phyloP scores from a whole-genome alignment of 2,113 vertebrate species.

The Oncorhynchus masou region DNA sequence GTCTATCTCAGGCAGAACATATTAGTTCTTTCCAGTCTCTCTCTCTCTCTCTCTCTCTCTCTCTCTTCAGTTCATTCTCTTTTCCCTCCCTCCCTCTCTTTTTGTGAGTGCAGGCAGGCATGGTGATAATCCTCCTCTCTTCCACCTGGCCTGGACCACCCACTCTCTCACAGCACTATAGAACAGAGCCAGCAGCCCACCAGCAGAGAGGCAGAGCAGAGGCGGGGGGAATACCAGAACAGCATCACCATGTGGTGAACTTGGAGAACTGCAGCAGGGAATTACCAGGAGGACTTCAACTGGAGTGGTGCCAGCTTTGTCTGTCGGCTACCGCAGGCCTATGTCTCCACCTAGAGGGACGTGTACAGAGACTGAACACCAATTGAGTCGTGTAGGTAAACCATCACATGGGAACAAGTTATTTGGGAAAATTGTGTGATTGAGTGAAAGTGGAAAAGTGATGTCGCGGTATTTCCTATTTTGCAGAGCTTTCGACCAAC shows the following conservation, averaged over 20 bases:
- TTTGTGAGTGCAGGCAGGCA: constrained; percentile 51
- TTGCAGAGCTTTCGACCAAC: constrained; percentile 53
- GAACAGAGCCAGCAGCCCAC: constrained; percentile 48
- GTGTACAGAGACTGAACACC: not conserved
- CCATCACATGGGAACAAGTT: constrained; percentile 45
- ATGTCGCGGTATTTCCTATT: constrained; percentile 66
- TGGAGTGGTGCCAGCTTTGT: not conserved
- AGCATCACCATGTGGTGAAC: constrained; percentile 12
- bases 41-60: not conserved
- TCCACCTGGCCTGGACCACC: constrained; percentile 74
- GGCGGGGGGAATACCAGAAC: not conserved
- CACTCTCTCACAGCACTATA: constrained; percentile 44
- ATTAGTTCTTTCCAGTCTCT: constrained; percentile 1
- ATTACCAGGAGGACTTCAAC: not conserved
- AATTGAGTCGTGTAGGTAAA: not conserved
- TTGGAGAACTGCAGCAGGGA: not conserved
- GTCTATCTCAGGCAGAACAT: constrained; percentile 40
- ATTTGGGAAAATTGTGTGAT: constrained; percentile 43
- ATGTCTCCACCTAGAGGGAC: constrained; percentile 60
- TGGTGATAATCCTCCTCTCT: constrained; percentile 66
- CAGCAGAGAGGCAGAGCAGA: constrained; percentile 37
- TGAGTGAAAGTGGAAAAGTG: constrained; percentile 59
- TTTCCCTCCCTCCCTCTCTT: constrained; percentile 28
- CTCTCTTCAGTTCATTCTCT: not conserved
- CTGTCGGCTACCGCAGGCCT: not conserved